These are phyloP conservation scores for Cliona cf. orientalis DNA, from an alignment of 37 sponge, comb jelly and placozoan species.

Conservation along the genomic window DNA sequence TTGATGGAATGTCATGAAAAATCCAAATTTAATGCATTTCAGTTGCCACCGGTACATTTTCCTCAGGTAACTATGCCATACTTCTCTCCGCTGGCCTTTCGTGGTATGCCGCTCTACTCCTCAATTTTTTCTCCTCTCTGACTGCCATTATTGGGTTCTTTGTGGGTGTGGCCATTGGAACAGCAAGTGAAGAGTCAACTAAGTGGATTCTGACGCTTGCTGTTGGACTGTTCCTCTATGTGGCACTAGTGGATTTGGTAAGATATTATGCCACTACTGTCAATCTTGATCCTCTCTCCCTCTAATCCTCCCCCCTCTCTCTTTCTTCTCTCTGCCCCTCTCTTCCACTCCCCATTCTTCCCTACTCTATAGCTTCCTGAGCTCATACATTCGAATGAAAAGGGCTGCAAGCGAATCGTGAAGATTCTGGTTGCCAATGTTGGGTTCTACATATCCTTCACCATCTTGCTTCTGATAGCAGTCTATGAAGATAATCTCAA, in stretches of 20 bases:
- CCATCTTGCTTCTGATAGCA: slow-evolving; percentile 54
- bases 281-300: too few relatives aligned
- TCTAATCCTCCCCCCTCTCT: too few relatives aligned
- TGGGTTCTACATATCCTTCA: slow-evolving; percentile 63
- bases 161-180: slow-evolving; percentile 74
- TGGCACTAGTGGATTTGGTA: slow-evolving; percentile 81
- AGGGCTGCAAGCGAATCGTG: slow-evolving; percentile 14
- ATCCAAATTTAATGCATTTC: too few relatives aligned
- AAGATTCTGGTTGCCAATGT: slow-evolving; percentile 49
- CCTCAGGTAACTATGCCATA: slow-evolving; percentile 77
- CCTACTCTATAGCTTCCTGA: slow-evolving; percentile 27
- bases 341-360: too few relatives aligned
- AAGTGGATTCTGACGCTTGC: slow-evolving; percentile 69
- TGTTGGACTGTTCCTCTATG: slow-evolving; percentile 79
- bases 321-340: too few relatives aligned
- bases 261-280: too few relatives aligned
- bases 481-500: slow-evolving; percentile 68
- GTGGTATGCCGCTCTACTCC: slow-evolving; percentile 59
- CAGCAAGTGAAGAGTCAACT: slow-evolving; percentile 19
- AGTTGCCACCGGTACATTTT: too few relatives aligned
- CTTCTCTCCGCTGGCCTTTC: slow-evolving; percentile 77
- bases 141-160: slow-evolving; percentile 78
- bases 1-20: too few relatives aligned
- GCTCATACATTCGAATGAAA: slow-evolving; percentile 54
- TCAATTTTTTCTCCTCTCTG: slow-evolving; percentile 70